Evolutionary conservation across 2,797 vertebrate species (phyloP).

Genomic region (Karalla daura): DNA sequence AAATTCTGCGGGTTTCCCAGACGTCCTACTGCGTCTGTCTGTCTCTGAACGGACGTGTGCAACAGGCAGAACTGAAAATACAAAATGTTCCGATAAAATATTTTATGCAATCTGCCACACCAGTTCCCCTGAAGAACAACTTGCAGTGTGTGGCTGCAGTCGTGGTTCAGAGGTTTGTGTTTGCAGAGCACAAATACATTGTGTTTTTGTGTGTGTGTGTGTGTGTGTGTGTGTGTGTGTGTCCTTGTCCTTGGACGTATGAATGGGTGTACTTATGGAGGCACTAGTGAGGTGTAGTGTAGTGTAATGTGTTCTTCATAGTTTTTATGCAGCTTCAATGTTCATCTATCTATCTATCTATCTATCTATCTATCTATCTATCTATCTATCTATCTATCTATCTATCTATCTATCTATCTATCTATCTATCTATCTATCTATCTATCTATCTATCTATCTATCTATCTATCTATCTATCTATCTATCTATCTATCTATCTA

Average conservation of each 20-base stretch:
- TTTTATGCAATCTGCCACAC: background rate
- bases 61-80: background rate
- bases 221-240: background rate
- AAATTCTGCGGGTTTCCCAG: conserved; percentile 33
- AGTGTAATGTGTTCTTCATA: too few species aligned
- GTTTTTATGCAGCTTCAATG: too few species aligned
- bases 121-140: background rate
- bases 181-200: background rate
- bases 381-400: too few species aligned
- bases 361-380: too few species aligned
- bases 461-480: too few species aligned
- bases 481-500: too few species aligned
- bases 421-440: too few species aligned
- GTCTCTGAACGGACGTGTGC: too few species aligned
- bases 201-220: background rate
- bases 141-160: background rate
- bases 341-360: too few species aligned
- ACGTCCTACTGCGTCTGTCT: background rate
- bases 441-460: too few species aligned
- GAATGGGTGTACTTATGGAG: background rate
- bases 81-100: background rate
- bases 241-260: conserved; percentile 1
- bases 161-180: background rate
- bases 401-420: too few species aligned
- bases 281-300: too few species aligned